Conservation (phyloP, 2,888 invertebrate species). For the Drosophila nr. fundita region DNA sequence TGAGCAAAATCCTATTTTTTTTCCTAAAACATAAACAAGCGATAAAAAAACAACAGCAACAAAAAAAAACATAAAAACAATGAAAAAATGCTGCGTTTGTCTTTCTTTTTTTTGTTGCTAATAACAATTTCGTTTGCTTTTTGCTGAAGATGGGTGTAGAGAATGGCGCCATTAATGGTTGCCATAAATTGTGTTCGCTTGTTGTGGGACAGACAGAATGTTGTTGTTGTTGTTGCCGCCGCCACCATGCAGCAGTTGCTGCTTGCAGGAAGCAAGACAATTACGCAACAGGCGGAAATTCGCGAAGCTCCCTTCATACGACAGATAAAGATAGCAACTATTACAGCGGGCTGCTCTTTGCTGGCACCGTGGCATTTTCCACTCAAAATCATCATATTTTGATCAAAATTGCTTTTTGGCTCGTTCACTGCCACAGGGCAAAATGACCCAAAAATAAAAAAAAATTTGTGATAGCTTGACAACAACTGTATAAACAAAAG, state of each 20-base stretch:
- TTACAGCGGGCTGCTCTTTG: conserved; percentile 14
- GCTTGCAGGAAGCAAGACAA: conserved; percentile 49
- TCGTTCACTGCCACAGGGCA: conserved; percentile 46
- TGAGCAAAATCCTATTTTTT: conserved; percentile 10
- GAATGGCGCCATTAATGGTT: conserved; percentile 36
- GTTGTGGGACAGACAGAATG: conserved; percentile 42
- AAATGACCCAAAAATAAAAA: conserved; percentile 8
- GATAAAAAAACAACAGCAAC: conserved; percentile 3
- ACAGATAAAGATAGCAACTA: conserved; percentile 29
- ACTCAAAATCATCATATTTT: conserved; percentile 48
- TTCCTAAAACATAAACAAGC: conserved; percentile 19
- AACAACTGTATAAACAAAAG: conserved; percentile 58
- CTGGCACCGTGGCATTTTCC: conserved; percentile 50
- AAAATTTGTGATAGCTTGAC: neutral
- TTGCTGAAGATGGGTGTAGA: conserved; percentile 22
- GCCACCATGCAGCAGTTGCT: neutral
- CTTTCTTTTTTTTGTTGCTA: neutral
- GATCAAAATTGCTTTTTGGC: conserved; percentile 39
- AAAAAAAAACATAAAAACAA: neutral
- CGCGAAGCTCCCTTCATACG: neutral
- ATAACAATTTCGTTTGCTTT: conserved; percentile 4
- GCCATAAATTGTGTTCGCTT: conserved; percentile 42
- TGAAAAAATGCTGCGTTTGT: conserved; percentile 11
- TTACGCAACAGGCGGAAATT: conserved; percentile 61
- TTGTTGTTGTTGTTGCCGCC: conserved; percentile 10